These are phyloP conservation scores for Delphinus delphis DNA, from an alignment of 2,113 vertebrate species.

Conservation along the genomic window DNA sequence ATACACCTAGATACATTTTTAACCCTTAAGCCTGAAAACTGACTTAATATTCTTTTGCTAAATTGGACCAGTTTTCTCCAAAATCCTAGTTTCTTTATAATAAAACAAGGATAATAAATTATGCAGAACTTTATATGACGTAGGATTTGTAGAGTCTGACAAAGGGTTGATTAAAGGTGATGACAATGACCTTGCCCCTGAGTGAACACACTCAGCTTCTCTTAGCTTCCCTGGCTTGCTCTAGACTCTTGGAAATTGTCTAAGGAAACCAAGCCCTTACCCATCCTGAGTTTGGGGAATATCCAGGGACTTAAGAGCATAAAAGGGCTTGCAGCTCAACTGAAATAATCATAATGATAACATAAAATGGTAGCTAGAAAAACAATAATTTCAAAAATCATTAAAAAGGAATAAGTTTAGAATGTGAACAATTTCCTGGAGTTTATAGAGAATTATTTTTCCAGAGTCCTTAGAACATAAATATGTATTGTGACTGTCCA, in stretches of 20 bases:
- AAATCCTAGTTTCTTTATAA: conserved; percentile 8
- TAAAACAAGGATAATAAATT: neutral
- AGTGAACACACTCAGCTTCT: neutral
- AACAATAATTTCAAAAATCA: neutral
- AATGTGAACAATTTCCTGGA: conserved; percentile 43
- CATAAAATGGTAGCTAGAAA: neutral
- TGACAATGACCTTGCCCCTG: neutral
- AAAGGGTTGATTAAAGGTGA: neutral
- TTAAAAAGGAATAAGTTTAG: conserved; percentile 5
- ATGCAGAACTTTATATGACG: neutral
- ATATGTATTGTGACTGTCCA: neutral
- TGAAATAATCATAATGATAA: neutral
- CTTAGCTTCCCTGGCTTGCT: neutral
- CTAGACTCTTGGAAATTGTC: neutral
- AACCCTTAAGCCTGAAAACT: conserved; percentile 1
- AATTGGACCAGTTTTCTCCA: neutral
- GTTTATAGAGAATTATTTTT: neutral
- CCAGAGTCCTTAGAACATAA: neutral
- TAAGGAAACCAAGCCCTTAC: neutral
- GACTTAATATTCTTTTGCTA: neutral
- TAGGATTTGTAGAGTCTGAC: conserved; percentile 6
- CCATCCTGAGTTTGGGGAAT: neutral
- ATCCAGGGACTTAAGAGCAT: neutral
- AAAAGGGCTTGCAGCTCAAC: neutral
- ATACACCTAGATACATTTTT: neutral